A percentile compares a stretch with the other conserved stretches of the same genome.
Conservation (phyloP, 2,888 invertebrate genomes). For the Euspilapteryx auroguttella region DNA sequence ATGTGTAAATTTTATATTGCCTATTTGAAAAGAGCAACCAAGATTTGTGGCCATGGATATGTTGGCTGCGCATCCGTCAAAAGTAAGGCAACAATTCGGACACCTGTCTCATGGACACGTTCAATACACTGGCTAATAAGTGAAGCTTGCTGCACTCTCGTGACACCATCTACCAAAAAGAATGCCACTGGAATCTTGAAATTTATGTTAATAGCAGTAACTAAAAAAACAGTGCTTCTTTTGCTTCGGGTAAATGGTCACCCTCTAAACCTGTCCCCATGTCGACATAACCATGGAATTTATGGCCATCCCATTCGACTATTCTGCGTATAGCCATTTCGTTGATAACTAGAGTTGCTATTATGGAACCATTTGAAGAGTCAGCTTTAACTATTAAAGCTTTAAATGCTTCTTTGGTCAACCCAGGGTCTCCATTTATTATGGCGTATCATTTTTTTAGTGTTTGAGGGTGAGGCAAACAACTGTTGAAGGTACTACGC, state of each 20-base stretch:
- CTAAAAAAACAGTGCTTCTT: not conserved
- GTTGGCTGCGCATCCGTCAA: constrained; percentile 7
- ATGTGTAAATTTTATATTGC: not conserved
- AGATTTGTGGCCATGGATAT: constrained; percentile 6
- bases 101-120: constrained; percentile 4
- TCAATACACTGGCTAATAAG: constrained; percentile 3
- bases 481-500: constrained; percentile 10
- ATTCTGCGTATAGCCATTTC: constrained; percentile 13
- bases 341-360: constrained; percentile 11
- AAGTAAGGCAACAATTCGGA: constrained; percentile 6
- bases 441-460: constrained; percentile 14
- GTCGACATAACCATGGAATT: constrained; percentile 12
- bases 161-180: constrained; percentile 5
- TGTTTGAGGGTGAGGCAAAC: constrained; percentile 13
- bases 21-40: constrained; percentile 6
- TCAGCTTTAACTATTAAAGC: constrained; percentile 8
- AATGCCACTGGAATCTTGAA: constrained; percentile 6
- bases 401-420: constrained; percentile 11
- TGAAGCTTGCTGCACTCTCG: constrained; percentile 4
- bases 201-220: constrained; percentile 1
- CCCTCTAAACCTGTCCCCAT: not conserved
- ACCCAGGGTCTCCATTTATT: constrained; percentile 14
- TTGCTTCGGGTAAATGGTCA: constrained; percentile 2
- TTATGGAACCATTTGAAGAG: constrained; percentile 5
- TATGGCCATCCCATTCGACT: constrained; percentile 14